These are phyloP conservation scores for Athrips mouffetella DNA, from an alignment of 2,888 invertebrate genomes.

Conservation along the genomic window DNA sequence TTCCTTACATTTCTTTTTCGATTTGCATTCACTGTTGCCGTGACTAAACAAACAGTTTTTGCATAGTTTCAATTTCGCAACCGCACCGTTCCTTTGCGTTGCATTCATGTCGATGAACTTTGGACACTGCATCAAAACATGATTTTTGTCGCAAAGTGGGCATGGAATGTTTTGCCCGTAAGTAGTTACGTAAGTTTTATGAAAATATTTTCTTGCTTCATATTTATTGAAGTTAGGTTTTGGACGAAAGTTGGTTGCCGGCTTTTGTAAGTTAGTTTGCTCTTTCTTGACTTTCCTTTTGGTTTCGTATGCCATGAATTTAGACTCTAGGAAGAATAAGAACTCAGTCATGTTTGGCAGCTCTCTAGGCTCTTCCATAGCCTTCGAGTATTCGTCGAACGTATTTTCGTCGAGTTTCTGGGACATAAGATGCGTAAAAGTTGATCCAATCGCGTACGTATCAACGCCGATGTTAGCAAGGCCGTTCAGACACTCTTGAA, in stretches of 20 bases:
- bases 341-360: slow-evolving; percentile 16
- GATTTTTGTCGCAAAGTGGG: slow-evolving; percentile 9
- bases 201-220: background rate
- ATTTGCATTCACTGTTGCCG: slow-evolving; percentile 12
- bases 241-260: background rate
- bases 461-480: slow-evolving; percentile 20
- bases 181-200: background rate
- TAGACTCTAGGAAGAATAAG: slow-evolving; percentile 17
- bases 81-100: background rate
- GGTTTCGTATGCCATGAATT: slow-evolving; percentile 19
- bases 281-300: background rate
- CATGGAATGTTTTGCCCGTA: slow-evolving; percentile 1
- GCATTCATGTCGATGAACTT: slow-evolving; percentile 12
- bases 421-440: slow-evolving; percentile 20
- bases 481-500: slow-evolving; percentile 18
- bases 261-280: background rate
- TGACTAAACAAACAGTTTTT: slow-evolving; percentile 19
- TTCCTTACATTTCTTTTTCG: slow-evolving; percentile 13
- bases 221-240: background rate
- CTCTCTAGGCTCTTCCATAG: slow-evolving; percentile 8
- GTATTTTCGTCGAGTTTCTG: slow-evolving; percentile 23
- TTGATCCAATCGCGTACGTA: slow-evolving; percentile 23
- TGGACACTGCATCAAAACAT: slow-evolving; percentile 12
- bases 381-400: slow-evolving; percentile 19
- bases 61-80: slow-evolving; percentile 9